phyloP scores from a whole-genome alignment of 2,888 invertebrate species.

The Drosophila macrospina region DNA sequence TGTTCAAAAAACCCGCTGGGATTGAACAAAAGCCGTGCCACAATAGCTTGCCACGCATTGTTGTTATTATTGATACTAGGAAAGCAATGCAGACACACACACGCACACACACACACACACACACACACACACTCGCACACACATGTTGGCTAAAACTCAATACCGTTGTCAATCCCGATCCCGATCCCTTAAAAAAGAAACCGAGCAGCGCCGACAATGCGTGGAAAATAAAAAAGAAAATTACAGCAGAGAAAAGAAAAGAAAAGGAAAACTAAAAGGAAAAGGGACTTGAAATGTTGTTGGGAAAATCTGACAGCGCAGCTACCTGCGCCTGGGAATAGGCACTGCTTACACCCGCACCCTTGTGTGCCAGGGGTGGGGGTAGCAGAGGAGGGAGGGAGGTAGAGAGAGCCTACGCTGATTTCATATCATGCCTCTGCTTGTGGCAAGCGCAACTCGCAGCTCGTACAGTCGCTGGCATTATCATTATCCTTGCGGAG shows the following conservation, averaged over 20 bases:
- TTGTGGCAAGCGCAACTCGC: constrained; percentile 11
- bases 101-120: constrained; percentile 24
- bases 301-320: constrained; percentile 7
- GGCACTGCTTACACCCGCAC: constrained; percentile 37
- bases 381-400: no score
- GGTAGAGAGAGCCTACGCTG: constrained; percentile 59
- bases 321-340: constrained; percentile 29
- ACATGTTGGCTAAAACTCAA: constrained; percentile 36
- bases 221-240: constrained; percentile 18
- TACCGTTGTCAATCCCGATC: neutral
- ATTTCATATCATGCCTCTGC: constrained; percentile 50
- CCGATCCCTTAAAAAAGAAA: constrained; percentile 66
- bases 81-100: constrained; percentile 62
- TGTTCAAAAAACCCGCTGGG: constrained; percentile 59
- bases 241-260: no score
- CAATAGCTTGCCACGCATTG: constrained; percentile 75
- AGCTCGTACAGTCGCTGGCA: constrained; percentile 74
- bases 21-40: constrained; percentile 74
- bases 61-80: constrained; percentile 74
- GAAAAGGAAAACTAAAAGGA: constrained; percentile 5
- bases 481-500: constrained; percentile 66
- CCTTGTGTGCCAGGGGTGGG: constrained; percentile 26
- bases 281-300: constrained; percentile 8
- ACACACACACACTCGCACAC: constrained; percentile 8
- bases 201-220: constrained; percentile 57